Percentiles rank a stretch among this genome's conserved stretches.
Evolutionary conservation across 1,140 invertebrate genomes (phyloP).

Genomic region (Leptinotarsa lineolata): DNA sequence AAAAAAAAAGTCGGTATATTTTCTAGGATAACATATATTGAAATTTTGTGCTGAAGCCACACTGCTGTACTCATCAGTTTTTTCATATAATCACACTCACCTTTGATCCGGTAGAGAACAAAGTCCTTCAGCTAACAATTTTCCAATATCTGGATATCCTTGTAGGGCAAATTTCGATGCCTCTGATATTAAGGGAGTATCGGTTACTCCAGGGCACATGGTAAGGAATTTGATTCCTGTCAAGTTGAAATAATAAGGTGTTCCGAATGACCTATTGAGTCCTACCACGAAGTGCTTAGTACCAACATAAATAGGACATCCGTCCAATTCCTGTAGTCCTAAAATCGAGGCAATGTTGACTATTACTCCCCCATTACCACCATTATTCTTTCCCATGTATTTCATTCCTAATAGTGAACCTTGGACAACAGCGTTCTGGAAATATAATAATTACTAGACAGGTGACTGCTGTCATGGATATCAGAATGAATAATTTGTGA

Average conservation of each 20-base stretch:
- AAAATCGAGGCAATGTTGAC: slow-evolving; percentile 58
- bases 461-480: too few species aligned
- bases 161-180: slow-evolving; percentile 46
- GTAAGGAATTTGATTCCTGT: slow-evolving; percentile 58
- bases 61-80: too few species aligned
- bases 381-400: slow-evolving; percentile 58
- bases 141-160: slow-evolving; percentile 55
- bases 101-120: slow-evolving; percentile 46
- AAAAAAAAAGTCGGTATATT: background rate
- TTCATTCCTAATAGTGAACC: slow-evolving; percentile 58
- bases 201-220: slow-evolving; percentile 56
- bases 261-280: slow-evolving; percentile 59
- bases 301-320: slow-evolving; percentile 58
- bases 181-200: slow-evolving; percentile 52
- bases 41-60: background rate
- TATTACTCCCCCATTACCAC: slow-evolving; percentile 57
- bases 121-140: slow-evolving; percentile 51
- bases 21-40: background rate
- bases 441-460: background rate
- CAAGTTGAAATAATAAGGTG: slow-evolving; percentile 48
- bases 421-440: slow-evolving; percentile 56
- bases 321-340: slow-evolving; percentile 56
- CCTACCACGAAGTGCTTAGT: slow-evolving; percentile 62
- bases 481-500: too few species aligned
- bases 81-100: slow-evolving; percentile 23